phyloP scores from a whole-genome alignment of 1,140 invertebrate species.

The Vollenhovia emeryi region DNA sequence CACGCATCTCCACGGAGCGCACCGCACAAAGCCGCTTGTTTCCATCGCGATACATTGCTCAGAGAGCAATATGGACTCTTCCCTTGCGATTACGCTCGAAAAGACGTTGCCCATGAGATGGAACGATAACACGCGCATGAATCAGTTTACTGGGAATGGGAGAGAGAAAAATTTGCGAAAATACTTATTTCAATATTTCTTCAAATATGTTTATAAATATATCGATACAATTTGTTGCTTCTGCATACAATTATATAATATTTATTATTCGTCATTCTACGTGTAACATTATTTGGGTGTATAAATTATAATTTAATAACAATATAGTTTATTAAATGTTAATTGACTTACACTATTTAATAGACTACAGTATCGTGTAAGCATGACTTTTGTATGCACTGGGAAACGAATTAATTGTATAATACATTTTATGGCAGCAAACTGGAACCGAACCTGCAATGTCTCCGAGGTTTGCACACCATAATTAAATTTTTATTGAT shows the following conservation, averaged over 20 bases:
- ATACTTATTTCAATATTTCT: background rate
- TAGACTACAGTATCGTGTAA: too few species aligned
- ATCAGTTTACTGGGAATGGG: background rate
- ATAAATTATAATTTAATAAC: background rate
- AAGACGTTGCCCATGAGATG: background rate
- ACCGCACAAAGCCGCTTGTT: slow-evolving; percentile 62
- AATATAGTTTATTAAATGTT: too few species aligned
- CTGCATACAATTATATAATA: too few species aligned
- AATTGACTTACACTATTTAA: too few species aligned
- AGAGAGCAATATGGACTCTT: background rate
- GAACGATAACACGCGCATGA: background rate
- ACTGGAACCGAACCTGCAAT: too few species aligned
- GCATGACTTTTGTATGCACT: too few species aligned
- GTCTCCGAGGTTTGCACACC: too few species aligned
- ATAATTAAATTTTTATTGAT: background rate
- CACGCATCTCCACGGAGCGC: slow-evolving; percentile 61
- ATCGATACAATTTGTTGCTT: background rate
- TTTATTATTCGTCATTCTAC: too few species aligned
- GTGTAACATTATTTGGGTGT: background rate
- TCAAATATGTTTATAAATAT: background rate
- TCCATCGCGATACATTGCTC: slow-evolving; percentile 21
- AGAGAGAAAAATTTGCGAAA: background rate
- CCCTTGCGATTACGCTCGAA: background rate
- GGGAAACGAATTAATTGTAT: too few species aligned
- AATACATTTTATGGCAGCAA: too few species aligned